These are phyloP conservation scores for Hypanus sabinus DNA, from an alignment of 2,113 vertebrate genomes.

Conservation along the genomic window DNA sequence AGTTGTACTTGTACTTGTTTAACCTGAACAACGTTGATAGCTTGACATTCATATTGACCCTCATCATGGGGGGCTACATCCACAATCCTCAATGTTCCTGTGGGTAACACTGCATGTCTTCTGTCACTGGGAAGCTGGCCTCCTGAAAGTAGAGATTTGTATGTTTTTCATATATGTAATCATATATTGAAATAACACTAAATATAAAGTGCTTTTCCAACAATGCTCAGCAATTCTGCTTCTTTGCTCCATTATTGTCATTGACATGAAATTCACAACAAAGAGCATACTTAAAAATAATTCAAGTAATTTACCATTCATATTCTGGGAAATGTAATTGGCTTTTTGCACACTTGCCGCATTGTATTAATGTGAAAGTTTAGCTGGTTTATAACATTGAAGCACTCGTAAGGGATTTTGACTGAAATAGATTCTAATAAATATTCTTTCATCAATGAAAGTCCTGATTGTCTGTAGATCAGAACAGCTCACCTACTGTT, in stretches of 20 bases:
- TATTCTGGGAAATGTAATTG: too few relatives aligned
- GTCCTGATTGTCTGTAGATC: neutral
- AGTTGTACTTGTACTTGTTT: slow-evolving; percentile 15
- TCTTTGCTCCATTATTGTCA: neutral
- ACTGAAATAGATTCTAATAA: neutral
- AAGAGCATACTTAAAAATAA: neutral
- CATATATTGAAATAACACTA: neutral
- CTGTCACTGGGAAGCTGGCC: slow-evolving; percentile 36
- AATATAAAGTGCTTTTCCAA: neutral
- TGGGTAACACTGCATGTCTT: slow-evolving; percentile 33
- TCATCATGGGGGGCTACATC: slow-evolving; percentile 25
- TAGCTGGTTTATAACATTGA: neutral
- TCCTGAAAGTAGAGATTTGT: neutral
- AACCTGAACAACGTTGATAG: slow-evolving; percentile 34
- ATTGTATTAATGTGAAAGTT: neutral
- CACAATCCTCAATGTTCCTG: slow-evolving; percentile 32
- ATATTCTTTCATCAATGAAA: neutral
- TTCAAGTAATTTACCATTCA: neutral
- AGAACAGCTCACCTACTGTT: neutral
- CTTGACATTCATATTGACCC: slow-evolving; percentile 39
- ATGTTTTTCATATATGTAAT: too few relatives aligned
- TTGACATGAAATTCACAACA: too few relatives aligned
- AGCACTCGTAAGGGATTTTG: neutral
- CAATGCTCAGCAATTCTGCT: neutral
- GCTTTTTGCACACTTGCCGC: neutral